Base-by-base conservation (phyloP, 2,113 vertebrate genomes). In the Thryonomys swinderianus region DNA sequence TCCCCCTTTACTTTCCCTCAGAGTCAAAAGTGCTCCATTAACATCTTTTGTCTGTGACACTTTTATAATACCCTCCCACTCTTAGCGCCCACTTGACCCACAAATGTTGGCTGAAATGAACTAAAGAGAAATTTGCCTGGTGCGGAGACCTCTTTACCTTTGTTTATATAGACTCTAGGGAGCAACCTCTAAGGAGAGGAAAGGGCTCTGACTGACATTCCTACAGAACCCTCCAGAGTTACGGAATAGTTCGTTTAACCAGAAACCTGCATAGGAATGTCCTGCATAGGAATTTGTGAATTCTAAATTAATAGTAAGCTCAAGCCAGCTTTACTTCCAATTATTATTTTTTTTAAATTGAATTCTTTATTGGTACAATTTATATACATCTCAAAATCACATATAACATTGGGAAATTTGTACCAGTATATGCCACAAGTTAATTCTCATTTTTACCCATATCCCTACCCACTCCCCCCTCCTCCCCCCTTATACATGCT, bases 231-330 rank as follows among this genome's bases (percentile, higher is more conserved):
- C 89, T 93, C 61, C 7, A 27, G 32, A 83, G 6, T 20, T 88
- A 74, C 69, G 32, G 20, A 67, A 32, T 40, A 59, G 67, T 14
- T 32, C 18, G 7, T 25, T 67, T 78, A 37, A 53, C 37, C 2
- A 92, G 73, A n/a, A 93, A 48, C n/a, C 9, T 67, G 13, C 42
- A 17, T 45, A 76, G 73, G 25, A 76, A 51, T 21, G 48, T 59
- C 76, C 66, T 73, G 71, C 45, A 30, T 14, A 89, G 80, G 61
- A 83, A 85, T 55, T 17, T 83, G 34, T 80, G 53, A 40, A n/a
- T 95, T 80, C 94, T 91, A 78, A 93, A 94, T 91, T 45, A 66
- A 73, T 90, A 92, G 71, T 48, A 74, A 92, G 94, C 80, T 88
- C 93, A 94, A 91, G 48, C 17, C 57, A 76, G 57, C 34, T 32